Evolutionary conservation across 2,888 invertebrate species (phyloP).

Genomic region (Oscheius sp.): DNA sequence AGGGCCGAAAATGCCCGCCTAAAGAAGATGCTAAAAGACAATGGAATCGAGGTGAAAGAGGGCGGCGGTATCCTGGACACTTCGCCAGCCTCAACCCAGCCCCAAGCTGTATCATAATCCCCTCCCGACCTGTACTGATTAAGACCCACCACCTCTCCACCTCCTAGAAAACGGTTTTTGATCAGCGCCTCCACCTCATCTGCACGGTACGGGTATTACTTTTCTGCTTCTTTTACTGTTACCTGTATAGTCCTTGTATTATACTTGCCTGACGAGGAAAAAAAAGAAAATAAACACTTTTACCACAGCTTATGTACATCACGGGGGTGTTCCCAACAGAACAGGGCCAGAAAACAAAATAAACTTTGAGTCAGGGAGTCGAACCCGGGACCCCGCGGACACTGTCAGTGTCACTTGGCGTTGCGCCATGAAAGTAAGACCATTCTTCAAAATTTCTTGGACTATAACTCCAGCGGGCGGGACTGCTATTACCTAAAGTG

Average conservation of each 20-base stretch:
- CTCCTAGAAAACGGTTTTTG: too few species aligned
- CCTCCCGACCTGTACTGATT: neutral
- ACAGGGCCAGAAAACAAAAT: too few species aligned
- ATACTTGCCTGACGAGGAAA: constrained; percentile 2
- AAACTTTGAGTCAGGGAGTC: too few species aligned
- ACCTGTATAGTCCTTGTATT: constrained; percentile 18
- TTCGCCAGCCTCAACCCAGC: constrained; percentile 2
- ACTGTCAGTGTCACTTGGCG: too few species aligned
- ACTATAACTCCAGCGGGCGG: too few species aligned
- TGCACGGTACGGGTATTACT: constrained; percentile 6
- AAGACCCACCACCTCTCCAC: neutral
- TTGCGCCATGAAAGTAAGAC: too few species aligned
- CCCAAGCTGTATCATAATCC: constrained; percentile 30
- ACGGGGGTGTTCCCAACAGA: too few species aligned
- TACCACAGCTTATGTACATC: too few species aligned
- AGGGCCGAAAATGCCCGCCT: constrained; percentile 52
- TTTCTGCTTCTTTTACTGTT: neutral
- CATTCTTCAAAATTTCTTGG: too few species aligned
- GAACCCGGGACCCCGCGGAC: too few species aligned
- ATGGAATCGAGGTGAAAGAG: constrained; percentile 49
- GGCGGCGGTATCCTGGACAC: neutral
- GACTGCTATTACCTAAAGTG: neutral
- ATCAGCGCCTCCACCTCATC: neutral
- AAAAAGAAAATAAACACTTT: neutral
- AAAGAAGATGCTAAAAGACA: constrained; percentile 43